Base-by-base conservation (phyloP, 2,888 invertebrate species). In the Scaptomyza polygonia region DNA sequence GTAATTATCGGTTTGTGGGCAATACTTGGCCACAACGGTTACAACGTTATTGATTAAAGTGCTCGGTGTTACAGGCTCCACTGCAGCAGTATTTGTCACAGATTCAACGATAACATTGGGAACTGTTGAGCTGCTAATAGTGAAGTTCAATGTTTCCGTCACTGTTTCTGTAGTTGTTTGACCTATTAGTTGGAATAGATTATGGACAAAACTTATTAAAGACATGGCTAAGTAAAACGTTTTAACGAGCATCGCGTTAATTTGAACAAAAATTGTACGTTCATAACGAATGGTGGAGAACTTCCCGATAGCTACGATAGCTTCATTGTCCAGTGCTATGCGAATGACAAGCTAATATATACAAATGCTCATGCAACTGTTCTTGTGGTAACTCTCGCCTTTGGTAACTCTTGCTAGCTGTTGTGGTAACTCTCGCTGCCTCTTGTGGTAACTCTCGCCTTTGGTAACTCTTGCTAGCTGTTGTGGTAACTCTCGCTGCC, bases 321-420 rank as follows among this genome's bases (percentile, higher is more conserved):
- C 49, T 91, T 93, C 12, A 77, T 93, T 65, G 93, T 94, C 0
- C 91, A 91, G 58, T 94, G 94, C 72, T 89, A 81, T 34, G 87
- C 88, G 56, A 74, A 78, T 12, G 86, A 85, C 25, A 88, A 85
- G 71, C 75, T 88, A 79, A 88, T 88, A 27, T 89, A 92, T 62
- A 79, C 79, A 21, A 88, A 92, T 75, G 93, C 93, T 0, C 94
- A 95, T 86, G 91, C 93, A 1, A 92, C 93, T 44, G 90, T 94
- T 88, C 91, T n/a, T n/a, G n/a, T n/a, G n/a, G n/a, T n/a, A n/a
- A n/a, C n/a, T n/a, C n/a, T n/a, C n/a, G n/a, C n/a, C n/a, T n/a
- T n/a, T n/a, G n/a, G n/a, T n/a, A n/a, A n/a, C n/a, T n/a, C n/a
- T n/a, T n/a, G n/a, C n/a, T n/a, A n/a, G n/a, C n/a, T n/a, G n/a